Percentiles rank a stretch among this genome's conserved stretches.
Conservation (phyloP, 2,888 invertebrate species). For the Camponotus fellah region DNA sequence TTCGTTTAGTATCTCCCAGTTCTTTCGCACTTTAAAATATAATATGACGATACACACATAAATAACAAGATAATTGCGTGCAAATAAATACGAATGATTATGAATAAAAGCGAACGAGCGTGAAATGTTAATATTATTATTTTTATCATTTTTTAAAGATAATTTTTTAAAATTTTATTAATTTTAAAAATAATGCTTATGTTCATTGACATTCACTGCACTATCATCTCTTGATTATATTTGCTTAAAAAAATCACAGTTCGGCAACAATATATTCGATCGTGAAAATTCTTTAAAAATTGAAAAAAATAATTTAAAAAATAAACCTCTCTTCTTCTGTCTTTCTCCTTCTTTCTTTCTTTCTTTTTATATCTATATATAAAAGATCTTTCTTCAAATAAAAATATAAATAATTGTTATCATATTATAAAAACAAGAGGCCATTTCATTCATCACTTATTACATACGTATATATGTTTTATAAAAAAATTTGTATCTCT, state of each 20-base stretch:
- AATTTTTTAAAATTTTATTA: no score
- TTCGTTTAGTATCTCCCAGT: no score
- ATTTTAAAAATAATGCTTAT: no score
- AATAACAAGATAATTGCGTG: no score
- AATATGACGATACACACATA: no score
- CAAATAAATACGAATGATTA: no score
- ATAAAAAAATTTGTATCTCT: slow-evolving; percentile 1
- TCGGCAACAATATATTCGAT: not conserved
- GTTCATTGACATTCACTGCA: no score
- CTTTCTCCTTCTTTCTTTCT: no score
- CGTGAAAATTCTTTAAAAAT: not conserved
- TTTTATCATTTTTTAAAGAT: no score
- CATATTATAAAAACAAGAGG: not conserved
- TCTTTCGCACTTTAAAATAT: no score
- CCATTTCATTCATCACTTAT: not conserved
- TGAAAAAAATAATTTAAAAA: not conserved
- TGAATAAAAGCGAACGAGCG: no score
- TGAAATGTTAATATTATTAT: no score
- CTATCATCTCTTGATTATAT: not conserved
- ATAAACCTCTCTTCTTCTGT: not conserved
- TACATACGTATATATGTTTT: not conserved
- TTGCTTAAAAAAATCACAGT: not conserved
- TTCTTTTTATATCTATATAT: not conserved
- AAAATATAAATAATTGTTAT: not conserved
- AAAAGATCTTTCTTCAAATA: not conserved